Evolutionary conservation across 2,888 invertebrate species (phyloP).

Genomic region (Flabesymbios commensalis): DNA sequence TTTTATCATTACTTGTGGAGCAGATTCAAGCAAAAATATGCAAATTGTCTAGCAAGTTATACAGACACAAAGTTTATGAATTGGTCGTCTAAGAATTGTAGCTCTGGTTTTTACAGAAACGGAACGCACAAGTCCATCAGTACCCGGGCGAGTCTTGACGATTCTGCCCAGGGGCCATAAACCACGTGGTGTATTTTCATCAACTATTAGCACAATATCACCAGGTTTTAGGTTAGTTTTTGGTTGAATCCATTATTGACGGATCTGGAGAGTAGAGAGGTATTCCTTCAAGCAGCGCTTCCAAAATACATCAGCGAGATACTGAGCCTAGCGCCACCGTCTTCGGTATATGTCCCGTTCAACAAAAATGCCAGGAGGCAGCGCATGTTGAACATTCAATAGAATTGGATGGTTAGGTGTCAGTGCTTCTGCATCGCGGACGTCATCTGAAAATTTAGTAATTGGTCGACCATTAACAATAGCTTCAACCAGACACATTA

Average conservation of each 20-base stretch:
- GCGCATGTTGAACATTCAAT: slow-evolving; percentile 11
- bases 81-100: not conserved
- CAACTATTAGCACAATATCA: slow-evolving; percentile 1
- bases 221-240: not conserved
- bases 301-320: slow-evolving; percentile 37
- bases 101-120: not conserved
- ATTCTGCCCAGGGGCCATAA: slow-evolving; percentile 5
- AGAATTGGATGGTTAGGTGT: slow-evolving; percentile 23
- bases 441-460: not conserved
- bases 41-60: too few species aligned
- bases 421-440: slow-evolving; percentile 8
- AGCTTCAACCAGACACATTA: not conserved
- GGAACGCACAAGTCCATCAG: slow-evolving; percentile 3
- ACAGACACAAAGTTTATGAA: not conserved
- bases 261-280: slow-evolving; percentile 21
- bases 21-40: too few species aligned
- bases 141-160: not conserved
- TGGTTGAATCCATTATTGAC: slow-evolving; percentile 26
- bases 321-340: slow-evolving; percentile 32
- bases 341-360: slow-evolving; percentile 22
- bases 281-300: slow-evolving; percentile 33
- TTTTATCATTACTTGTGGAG: too few species aligned
- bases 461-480: not conserved
- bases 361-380: slow-evolving; percentile 33
- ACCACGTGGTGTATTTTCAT: not conserved